Percentiles rank a stretch among this genome's conserved stretches.
Conservation (phyloP, 2,797 vertebrate species). For the Tapirus indicus region DNA sequence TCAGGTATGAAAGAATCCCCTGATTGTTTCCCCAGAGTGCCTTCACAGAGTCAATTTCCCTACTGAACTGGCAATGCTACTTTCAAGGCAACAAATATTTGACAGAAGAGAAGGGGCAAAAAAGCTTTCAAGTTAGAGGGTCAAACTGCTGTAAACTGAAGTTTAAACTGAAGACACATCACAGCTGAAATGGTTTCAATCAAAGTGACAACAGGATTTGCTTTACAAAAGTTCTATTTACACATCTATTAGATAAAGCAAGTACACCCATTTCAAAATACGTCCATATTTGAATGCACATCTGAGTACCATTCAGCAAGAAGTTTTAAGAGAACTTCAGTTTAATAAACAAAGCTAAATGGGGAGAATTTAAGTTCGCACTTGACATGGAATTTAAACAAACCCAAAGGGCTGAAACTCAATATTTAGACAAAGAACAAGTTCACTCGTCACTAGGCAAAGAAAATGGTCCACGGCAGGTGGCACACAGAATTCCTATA, state of each 20-base stretch:
- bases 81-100: not conserved
- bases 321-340: slow-evolving; percentile 83
- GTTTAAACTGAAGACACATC: not conserved
- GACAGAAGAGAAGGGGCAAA: not conserved
- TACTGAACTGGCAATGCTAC: not conserved
- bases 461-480: slow-evolving; percentile 77
- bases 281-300: not conserved
- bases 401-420: slow-evolving; percentile 77
- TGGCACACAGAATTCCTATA: slow-evolving; percentile 63
- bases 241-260: not conserved
- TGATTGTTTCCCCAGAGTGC: not conserved
- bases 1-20: not conserved
- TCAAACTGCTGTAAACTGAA: not conserved
- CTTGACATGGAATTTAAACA: slow-evolving; percentile 85
- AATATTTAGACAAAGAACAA: slow-evolving; percentile 68
- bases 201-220: not conserved
- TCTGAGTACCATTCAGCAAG: slow-evolving; percentile 11
- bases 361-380: slow-evolving; percentile 73
- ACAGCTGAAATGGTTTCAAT: not conserved
- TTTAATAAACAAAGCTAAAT: slow-evolving; percentile 88
- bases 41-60: not conserved
- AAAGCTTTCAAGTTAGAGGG: not conserved
- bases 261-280: slow-evolving; percentile 4
- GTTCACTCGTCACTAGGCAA: slow-evolving; percentile 74
- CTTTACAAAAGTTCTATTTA: slow-evolving; percentile 63